phyloP scores from a whole-genome alignment of 2,888 invertebrate species.

The Synergus japonicus region DNA sequence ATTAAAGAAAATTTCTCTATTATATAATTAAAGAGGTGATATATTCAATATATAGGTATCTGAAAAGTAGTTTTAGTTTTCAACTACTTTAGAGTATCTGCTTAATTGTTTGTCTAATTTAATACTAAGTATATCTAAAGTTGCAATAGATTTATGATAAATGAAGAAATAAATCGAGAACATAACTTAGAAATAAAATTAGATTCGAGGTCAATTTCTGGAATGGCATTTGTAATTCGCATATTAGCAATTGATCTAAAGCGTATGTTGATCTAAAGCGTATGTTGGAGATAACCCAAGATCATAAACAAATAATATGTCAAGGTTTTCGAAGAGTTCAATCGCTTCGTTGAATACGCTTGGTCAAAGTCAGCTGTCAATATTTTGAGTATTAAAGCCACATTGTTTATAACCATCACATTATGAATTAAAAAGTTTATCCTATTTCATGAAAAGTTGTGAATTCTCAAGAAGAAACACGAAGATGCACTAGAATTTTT shows the following conservation, averaged over 20 bases:
- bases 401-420: not conserved
- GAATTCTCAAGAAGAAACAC: not conserved
- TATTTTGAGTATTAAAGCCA: not conserved
- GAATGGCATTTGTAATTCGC: not conserved
- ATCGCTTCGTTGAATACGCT: not conserved
- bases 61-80: too few relatives aligned
- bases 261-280: conserved; percentile 5
- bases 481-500: not conserved
- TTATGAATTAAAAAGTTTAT: not conserved
- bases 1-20: not conserved
- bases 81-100: not conserved
- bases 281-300: conserved; percentile 20
- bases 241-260: not conserved
- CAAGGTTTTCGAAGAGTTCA: not conserved
- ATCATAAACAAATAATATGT: conserved; percentile 29
- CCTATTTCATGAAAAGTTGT: not conserved
- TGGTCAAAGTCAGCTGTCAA: conserved; percentile 30
- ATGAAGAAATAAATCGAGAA: not conserved
- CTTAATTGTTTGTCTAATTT: not conserved
- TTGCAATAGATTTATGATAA: not conserved
- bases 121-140: not conserved
- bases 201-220: not conserved
- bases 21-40: not conserved
- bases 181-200: not conserved
- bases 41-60: too few relatives aligned